Conservation (phyloP, 2,888 invertebrate species). For the Andrena minutula region DNA sequence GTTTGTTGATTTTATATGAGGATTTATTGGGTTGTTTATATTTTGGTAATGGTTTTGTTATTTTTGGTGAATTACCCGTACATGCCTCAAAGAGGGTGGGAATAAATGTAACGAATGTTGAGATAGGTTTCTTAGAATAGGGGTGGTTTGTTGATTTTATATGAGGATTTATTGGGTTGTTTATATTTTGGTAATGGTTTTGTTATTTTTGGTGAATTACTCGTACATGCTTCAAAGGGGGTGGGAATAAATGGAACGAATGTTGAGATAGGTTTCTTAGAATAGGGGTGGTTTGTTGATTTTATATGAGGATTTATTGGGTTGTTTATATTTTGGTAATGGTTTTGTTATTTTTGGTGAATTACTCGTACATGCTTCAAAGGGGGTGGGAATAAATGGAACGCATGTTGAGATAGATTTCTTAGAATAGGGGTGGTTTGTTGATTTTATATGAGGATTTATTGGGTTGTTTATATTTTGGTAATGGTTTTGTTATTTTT, state of each 20-base stretch:
- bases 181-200: background rate
- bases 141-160: too few relatives aligned
- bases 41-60: background rate
- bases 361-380: background rate
- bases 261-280: too few relatives aligned
- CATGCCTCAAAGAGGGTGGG: too few relatives aligned
- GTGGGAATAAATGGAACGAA: too few relatives aligned
- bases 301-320: background rate
- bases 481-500: background rate
- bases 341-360: background rate
- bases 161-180: background rate
- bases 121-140: too few relatives aligned
- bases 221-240: too few relatives aligned
- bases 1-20: background rate
- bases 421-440: too few relatives aligned
- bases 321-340: background rate
- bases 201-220: background rate
- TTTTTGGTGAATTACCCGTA: background rate
- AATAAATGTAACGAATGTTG: too few relatives aligned
- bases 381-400: too few relatives aligned
- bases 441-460: background rate
- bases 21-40: background rate
- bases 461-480: background rate
- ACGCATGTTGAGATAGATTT: too few relatives aligned
- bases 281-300: too few relatives aligned